A percentile compares a stretch with the other conserved stretches of the same genome.
phyloP scores from a whole-genome alignment of 1,140 invertebrate species.

The Diprion similis region DNA sequence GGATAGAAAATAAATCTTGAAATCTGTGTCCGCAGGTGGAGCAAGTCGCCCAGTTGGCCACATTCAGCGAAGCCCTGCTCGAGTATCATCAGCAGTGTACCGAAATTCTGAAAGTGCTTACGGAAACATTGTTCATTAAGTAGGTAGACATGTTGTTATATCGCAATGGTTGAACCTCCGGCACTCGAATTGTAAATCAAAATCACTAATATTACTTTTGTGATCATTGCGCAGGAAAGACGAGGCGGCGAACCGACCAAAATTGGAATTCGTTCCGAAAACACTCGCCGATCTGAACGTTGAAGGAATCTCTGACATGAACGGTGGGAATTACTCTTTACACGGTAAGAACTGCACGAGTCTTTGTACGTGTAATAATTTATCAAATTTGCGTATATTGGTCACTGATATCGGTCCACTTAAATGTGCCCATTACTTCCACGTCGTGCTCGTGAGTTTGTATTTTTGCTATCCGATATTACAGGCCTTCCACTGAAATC shows the following conservation, averaged over 20 bases:
- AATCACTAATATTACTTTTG: background rate
- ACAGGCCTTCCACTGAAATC: background rate
- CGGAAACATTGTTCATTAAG: conserved; percentile 90
- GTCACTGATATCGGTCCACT: conserved; percentile 8
- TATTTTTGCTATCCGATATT: background rate
- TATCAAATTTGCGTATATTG: conserved; percentile 19
- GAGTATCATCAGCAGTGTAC: conserved; percentile 97
- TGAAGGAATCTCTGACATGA: conserved; percentile 65
- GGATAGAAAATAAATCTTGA: too few relatives aligned
- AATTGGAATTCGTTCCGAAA: conserved; percentile 92
- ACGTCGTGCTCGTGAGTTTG: too few relatives aligned
- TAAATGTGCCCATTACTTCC: background rate
- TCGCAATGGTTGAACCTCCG: background rate
- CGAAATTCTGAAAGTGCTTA: conserved; percentile 85
- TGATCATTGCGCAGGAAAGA: conserved; percentile 73
- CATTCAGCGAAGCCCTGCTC: conserved; percentile 92
- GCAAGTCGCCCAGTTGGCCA: conserved; percentile 94
- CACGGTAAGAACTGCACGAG: conserved; percentile 54
- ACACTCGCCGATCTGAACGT: conserved; percentile 88
- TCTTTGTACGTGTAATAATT: conserved; percentile 32
- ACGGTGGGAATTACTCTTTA: conserved; percentile 63
- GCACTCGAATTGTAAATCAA: conserved; percentile 5
- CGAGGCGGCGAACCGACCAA: conserved; percentile 87
- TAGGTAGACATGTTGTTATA: conserved; percentile 58
- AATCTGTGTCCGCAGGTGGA: conserved; percentile 74